Evolutionary conservation across 2,797 vertebrate genomes (phyloP), one percentile per base, ranked within the genome.

Genomic region (Leucoraja ocellata): DNA sequence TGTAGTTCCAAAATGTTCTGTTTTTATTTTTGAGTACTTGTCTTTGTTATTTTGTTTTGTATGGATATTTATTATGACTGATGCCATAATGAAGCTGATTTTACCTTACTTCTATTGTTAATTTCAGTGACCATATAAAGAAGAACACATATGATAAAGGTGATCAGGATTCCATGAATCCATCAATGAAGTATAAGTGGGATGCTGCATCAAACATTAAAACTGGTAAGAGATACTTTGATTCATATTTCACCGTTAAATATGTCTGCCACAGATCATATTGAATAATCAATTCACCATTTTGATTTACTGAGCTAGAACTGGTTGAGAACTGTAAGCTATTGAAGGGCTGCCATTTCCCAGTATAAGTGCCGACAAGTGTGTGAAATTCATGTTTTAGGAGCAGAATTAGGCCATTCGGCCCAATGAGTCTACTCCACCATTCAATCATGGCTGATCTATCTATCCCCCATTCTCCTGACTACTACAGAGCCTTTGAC

Each of bases 51-150:
- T 71, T 71, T 71, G 11, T 18, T 71, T 71, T 71, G 68, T 71
- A 71, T 71, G 68, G 8, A 71, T 71, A 23, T 25, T 76, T 65
- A 32, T 65, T 65, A 32, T 61, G 23, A 6, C 9, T 65, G n/a
- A 18, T 25, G 76, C 28, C 23, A 76, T 4, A 58, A 4, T n/a
- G 25, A 28, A 25, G 23, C 71, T 76, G 39, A 76, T 92, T 92
- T 76, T 1, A 54, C 73, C 46, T 91, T 71, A 65, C 32, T 18
- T 46, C 36, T 73, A 25, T 92, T 46, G 25, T 23, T 54, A 46
- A 92, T 92, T 92, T 92, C 90, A 92, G 39, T 54, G 39, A n/a
- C 9, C 39, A 54, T 46, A 13, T 74, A 28, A 91, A 91, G 90
- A 91, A 74, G 90, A 73, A 73, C 71, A 4, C 4, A 46, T 74